Base-by-base conservation (phyloP, 2,888 invertebrate genomes). In the Tricholauxania praeusta region DNA sequence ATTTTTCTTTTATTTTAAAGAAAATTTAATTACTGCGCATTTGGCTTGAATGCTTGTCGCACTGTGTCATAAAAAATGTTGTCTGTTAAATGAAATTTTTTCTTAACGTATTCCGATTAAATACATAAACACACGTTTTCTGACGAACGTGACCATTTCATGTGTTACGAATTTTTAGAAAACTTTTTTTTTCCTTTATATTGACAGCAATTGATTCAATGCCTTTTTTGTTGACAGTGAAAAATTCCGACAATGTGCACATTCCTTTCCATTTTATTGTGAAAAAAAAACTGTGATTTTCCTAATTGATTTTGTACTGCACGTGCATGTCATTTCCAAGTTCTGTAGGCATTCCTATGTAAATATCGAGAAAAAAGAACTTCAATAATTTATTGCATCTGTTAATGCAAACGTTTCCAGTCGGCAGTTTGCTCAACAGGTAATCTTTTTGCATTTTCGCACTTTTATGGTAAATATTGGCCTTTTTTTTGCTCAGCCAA, bases 361-460 rank as follows among this genome's bases (percentile, higher is more conserved):
- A 28, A 60, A 60, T 19, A 32, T n/a, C 60, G 15, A 60, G 12
- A 28, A 15, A 32, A 28, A 32, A 62, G 19, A 53, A 66, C 52
- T 32, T 12, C n/a, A 55, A 64, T 32, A 71, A 47, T 55, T 65
- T 64, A 63, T 55, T 64, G 71, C 71, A 59, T 60, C 59, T 66
- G 66, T 22, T 66, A 28, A 28, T 28, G 28, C 28, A 28, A 28
- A 28, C 28, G 28, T 28, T 28, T 28, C 3, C 3, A 28, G 28
- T 28, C 3, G 28, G 3, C 28, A 28, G 28, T 28, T 28, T 3
- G 12, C 19, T 10, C 17, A 49, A 28, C 69, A 60, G 60, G 52
- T 51, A 64, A 52, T 53, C 59, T 22, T 71, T n/a, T 32, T 17
- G 79, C 76, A 81, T 82, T 81, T 81, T 81, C 81, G 80, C 81